Percentiles rank a stretch among this genome's conserved stretches.
Evolutionary conservation across 2,113 vertebrate genomes (phyloP).

Genomic region (Osmerus mordax): DNA sequence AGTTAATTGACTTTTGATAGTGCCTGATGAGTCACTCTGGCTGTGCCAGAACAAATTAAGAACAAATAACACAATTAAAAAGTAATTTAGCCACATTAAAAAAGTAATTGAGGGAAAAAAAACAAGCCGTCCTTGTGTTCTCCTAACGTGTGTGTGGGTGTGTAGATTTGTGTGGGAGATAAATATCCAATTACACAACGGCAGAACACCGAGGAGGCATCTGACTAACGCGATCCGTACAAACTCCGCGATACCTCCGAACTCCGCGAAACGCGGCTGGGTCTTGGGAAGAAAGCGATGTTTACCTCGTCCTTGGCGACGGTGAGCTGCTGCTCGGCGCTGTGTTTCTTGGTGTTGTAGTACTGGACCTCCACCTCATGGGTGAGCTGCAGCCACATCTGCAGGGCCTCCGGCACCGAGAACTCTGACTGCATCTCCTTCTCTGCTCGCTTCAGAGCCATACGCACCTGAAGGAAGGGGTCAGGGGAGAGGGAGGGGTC

Average conservation of each 20-base stretch:
- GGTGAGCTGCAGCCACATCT: slow-evolving; percentile 98
- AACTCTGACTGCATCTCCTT: slow-evolving; percentile 91
- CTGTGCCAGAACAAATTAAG: slow-evolving; percentile 37
- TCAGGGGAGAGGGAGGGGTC: not conserved
- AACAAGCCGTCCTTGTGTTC: slow-evolving; percentile 14
- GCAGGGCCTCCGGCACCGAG: slow-evolving; percentile 92
- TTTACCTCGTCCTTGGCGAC: slow-evolving; percentile 96
- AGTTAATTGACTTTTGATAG: slow-evolving; percentile 44
- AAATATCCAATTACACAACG: not conserved
- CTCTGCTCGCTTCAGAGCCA: slow-evolving; percentile 96
- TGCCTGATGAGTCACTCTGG: slow-evolving; percentile 36
- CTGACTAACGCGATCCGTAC: not conserved
- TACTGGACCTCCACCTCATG: slow-evolving; percentile 98
- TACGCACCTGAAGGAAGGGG: slow-evolving; percentile 80
- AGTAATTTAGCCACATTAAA: slow-evolving; percentile 47
- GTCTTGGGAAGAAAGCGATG: not conserved
- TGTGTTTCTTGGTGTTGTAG: slow-evolving; percentile 99
- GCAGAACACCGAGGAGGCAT: not conserved
- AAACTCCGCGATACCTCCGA: not conserved
- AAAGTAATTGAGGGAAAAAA: slow-evolving; percentile 33
- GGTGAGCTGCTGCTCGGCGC: slow-evolving; percentile 87
- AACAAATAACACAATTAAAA: slow-evolving; percentile 50
- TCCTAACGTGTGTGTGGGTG: slow-evolving; percentile 7
- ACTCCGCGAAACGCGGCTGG: not conserved
- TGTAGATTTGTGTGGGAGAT: not conserved